phyloP scores from a whole-genome alignment of 2,888 invertebrate species.

The Cephus runcator region DNA sequence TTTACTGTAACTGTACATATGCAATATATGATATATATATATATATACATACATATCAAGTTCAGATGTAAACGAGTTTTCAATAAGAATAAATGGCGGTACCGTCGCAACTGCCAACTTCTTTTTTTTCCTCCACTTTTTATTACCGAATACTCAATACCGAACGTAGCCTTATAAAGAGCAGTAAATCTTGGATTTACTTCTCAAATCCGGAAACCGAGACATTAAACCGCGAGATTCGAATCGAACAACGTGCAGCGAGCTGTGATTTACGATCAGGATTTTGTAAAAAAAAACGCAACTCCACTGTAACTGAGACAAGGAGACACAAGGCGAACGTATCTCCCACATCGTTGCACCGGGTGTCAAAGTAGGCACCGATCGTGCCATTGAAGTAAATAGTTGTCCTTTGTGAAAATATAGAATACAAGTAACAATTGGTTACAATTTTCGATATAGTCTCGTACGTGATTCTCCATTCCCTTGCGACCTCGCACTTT shows the following conservation, averaged over 20 bases:
- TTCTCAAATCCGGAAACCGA: not conserved
- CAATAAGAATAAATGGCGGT: not conserved
- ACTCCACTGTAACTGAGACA: not conserved
- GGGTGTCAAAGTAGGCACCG: not conserved
- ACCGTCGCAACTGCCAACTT: not conserved
- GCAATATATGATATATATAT: no score
- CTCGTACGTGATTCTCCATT: not conserved
- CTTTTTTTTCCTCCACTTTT: not conserved
- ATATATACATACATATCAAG: no score
- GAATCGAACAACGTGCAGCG: not conserved
- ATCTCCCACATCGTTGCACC: not conserved
- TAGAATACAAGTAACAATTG: not conserved
- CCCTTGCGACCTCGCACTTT: not conserved
- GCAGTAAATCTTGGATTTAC: not conserved
- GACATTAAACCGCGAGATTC: not conserved
- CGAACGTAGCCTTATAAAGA: not conserved
- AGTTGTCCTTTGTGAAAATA: not conserved
- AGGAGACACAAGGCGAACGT: not conserved
- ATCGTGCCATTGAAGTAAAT: not conserved
- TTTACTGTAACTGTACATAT: no score
- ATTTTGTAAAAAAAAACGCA: not conserved
- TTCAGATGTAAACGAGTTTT: not conserved
- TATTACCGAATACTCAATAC: not conserved
- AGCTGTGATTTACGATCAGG: not conserved
- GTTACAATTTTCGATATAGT: not conserved